Conservation (phyloP, 2,113 vertebrate species). For the Tachuris rubrigastra region DNA sequence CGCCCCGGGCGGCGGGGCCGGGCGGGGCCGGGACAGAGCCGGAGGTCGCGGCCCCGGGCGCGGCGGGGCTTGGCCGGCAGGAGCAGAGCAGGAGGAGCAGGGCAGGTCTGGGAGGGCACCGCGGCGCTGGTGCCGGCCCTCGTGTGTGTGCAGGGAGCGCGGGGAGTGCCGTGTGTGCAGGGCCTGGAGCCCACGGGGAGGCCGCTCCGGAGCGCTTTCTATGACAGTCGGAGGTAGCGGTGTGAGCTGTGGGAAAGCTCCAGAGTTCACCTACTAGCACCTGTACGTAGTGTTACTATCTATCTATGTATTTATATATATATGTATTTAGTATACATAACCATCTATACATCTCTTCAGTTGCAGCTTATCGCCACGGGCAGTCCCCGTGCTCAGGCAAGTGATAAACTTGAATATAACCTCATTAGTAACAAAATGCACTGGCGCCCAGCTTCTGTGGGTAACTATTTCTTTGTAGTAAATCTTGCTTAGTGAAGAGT, state of each 20-base stretch:
- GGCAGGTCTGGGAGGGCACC: accelerated
- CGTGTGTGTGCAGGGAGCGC: too few species aligned
- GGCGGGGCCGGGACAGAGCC: too few species aligned
- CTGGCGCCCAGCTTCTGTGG: neutral
- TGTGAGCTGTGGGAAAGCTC: neutral
- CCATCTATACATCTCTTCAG: accelerated
- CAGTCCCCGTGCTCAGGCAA: too few species aligned
- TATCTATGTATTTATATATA: neutral
- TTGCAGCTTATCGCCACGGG: accelerated
- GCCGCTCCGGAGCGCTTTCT: too few species aligned
- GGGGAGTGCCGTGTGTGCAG: accelerated
- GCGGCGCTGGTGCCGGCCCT: accelerated
- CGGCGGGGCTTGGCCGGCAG: too few species aligned
- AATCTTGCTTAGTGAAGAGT: neutral
- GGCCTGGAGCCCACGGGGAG: neutral
- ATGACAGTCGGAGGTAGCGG: accelerated
- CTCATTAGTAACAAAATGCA: accelerated
- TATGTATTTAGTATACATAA: neutral
- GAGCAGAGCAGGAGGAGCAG: too few species aligned
- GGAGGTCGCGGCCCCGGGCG: neutral
- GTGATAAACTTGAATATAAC: neutral
- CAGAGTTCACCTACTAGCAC: accelerated
- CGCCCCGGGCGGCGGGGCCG: neutral
- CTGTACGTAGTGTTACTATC: neutral
- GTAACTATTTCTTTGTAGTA: neutral